Percentiles rank a stretch among this genome's conserved stretches.
These are phyloP conservation scores for Mellilla xanthometata DNA, from an alignment of 2,888 invertebrate genomes.

Conservation along the genomic window DNA sequence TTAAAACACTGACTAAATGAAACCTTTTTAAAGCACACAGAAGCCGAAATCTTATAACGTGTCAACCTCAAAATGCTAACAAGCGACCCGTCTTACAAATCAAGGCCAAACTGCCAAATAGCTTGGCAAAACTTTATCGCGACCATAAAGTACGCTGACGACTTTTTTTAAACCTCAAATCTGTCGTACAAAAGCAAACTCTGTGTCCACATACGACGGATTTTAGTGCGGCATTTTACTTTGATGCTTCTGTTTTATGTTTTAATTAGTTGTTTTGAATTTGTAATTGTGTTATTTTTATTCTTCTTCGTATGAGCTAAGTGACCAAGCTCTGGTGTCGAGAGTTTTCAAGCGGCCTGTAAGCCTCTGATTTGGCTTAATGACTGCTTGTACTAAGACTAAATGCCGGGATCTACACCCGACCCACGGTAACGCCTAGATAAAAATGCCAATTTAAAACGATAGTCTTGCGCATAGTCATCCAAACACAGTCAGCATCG, in stretches of 20 bases:
- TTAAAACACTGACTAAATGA: too few species aligned
- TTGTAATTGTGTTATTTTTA: neutral
- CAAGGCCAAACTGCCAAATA: conserved; percentile 40
- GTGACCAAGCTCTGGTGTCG: too few species aligned
- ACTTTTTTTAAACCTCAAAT: conserved; percentile 48
- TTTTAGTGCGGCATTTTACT: conserved; percentile 6
- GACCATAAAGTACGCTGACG: conserved; percentile 43
- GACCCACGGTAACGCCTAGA: too few species aligned
- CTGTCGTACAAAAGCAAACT: conserved; percentile 37
- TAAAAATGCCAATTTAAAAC: too few species aligned
- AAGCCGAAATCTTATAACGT: neutral
- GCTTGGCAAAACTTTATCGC: conserved; percentile 47
- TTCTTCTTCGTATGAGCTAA: too few species aligned
- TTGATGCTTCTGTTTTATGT: conserved; percentile 6
- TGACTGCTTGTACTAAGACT: too few species aligned
- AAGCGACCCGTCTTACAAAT: conserved; percentile 34
- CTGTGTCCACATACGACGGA: too few species aligned
- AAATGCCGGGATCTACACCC: too few species aligned
- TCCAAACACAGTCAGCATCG: too few species aligned
- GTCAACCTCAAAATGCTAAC: conserved; percentile 16
- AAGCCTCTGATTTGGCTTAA: too few species aligned
- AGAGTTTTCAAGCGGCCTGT: too few species aligned
- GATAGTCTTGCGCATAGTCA: too few species aligned
- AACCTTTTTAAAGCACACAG: neutral
- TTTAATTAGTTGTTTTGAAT: conserved; percentile 2